These are phyloP conservation scores for Coelopa frigida DNA, from an alignment of 1,140 invertebrate species.

Conservation along the genomic window DNA sequence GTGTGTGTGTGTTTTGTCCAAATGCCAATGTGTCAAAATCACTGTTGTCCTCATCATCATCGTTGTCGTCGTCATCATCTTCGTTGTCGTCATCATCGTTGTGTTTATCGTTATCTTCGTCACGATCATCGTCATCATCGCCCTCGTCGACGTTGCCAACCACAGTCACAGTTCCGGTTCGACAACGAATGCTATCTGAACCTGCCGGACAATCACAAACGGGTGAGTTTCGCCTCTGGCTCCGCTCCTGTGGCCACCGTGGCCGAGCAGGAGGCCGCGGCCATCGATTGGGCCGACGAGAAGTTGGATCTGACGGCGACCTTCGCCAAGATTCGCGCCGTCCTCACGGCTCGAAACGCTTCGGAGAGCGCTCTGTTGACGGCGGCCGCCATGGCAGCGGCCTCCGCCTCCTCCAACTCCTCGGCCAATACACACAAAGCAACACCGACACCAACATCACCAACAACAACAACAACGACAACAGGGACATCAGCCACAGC, in stretches of 20 bases:
- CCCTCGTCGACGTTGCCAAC: too few relatives aligned
- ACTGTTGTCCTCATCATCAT: too few relatives aligned
- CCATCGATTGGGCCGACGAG: conserved; percentile 39
- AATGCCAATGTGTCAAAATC: too few relatives aligned
- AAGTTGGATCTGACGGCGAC: conserved; percentile 34
- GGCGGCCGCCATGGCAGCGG: conserved; percentile 6
- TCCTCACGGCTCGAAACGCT: conserved; percentile 34
- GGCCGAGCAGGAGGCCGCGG: conserved; percentile 36
- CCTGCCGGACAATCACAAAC: conserved; percentile 89
- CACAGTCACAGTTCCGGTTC: conserved; percentile 95
- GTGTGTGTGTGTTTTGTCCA: too few relatives aligned
- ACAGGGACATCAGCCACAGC: conserved; percentile 12
- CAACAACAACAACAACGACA: conserved; percentile 6
- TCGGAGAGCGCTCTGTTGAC: conserved; percentile 23
- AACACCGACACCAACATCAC: not conserved
- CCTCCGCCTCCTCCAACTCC: conserved; percentile 12
- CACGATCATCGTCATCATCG: not conserved
- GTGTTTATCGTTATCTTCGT: too few relatives aligned
- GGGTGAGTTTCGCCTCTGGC: conserved; percentile 60
- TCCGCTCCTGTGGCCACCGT: conserved; percentile 19
- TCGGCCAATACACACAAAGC: conserved; percentile 4
- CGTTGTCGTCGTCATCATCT: too few relatives aligned
- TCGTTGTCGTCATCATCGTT: too few relatives aligned
- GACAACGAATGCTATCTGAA: conserved; percentile 96
- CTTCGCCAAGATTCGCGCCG: conserved; percentile 38